phyloP scores from a whole-genome alignment of 2,888 invertebrate genomes.

The Sinelater perroti region DNA sequence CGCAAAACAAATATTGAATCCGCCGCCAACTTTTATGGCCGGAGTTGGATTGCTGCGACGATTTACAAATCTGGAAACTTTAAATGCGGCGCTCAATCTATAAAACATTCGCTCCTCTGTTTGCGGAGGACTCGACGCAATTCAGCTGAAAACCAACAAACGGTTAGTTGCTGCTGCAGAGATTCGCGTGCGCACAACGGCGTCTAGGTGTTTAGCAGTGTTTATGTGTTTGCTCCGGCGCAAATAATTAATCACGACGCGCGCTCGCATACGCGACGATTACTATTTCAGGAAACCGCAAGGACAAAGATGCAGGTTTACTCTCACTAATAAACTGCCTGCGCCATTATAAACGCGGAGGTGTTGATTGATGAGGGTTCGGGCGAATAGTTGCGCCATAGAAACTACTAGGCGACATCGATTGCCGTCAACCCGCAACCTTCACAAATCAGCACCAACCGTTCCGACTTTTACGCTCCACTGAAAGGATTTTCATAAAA shows the following conservation, averaged over 20 bases:
- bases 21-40: constrained; percentile 8
- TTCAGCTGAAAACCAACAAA: constrained; percentile 21
- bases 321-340: constrained; percentile 4
- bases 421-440: constrained; percentile 1
- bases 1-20: constrained; percentile 11
- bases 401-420: constrained; percentile 12
- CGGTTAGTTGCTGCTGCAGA: neutral
- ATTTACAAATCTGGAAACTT: constrained; percentile 15
- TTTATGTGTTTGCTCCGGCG: neutral
- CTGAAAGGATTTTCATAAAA: too few relatives aligned
- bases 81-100: constrained; percentile 22
- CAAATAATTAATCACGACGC: constrained; percentile 4
- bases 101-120: constrained; percentile 26
- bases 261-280: neutral
- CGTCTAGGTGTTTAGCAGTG: too few relatives aligned
- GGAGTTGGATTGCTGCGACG: constrained; percentile 11
- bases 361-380: constrained; percentile 18
- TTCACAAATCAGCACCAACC: neutral
- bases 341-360: constrained; percentile 10
- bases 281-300: neutral
- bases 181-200: neutral
- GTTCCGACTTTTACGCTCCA: too few relatives aligned
- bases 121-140: constrained; percentile 27
- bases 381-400: constrained; percentile 4
- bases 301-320: constrained; percentile 5